phyloP scores from a whole-genome alignment of 2,113 vertebrate genomes.

The Spea multiplicata region DNA sequence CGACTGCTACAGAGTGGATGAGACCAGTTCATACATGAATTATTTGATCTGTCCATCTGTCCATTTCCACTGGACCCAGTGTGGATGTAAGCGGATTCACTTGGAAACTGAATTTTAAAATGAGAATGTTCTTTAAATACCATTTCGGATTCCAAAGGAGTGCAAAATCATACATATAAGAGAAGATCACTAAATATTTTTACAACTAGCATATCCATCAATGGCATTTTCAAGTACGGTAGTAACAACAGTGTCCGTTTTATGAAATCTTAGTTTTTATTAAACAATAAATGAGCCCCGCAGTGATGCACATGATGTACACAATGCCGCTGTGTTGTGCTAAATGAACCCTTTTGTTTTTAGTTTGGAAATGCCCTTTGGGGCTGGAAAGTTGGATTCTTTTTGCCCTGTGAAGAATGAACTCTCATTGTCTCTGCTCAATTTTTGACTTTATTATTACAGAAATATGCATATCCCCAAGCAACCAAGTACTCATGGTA shows the following conservation, averaged over 20 bases:
- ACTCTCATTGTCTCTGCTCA: background rate
- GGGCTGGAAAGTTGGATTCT: slow-evolving; percentile 1
- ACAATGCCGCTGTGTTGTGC: background rate
- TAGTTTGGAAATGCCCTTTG: background rate
- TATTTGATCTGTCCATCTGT: too few relatives aligned
- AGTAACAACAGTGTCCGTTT: background rate
- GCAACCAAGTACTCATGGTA: too few relatives aligned
- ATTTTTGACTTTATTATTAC: background rate
- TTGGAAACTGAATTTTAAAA: too few relatives aligned
- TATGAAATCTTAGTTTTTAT: background rate
- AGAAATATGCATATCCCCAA: too few relatives aligned
- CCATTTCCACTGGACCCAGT: too few relatives aligned
- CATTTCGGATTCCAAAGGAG: too few relatives aligned
- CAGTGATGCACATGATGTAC: background rate
- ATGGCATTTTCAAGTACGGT: background rate
- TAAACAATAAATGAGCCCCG: background rate
- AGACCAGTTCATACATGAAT: too few relatives aligned
- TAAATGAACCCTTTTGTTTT: background rate
- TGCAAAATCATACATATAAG: background rate
- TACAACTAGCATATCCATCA: background rate
- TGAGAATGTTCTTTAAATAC: too few relatives aligned
- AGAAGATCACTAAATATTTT: background rate
- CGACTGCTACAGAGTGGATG: too few relatives aligned
- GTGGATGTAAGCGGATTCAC: too few relatives aligned
- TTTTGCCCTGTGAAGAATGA: background rate